Evolutionary conservation across 2,113 vertebrate species (phyloP).

Genomic region (Ciconia stormi): DNA sequence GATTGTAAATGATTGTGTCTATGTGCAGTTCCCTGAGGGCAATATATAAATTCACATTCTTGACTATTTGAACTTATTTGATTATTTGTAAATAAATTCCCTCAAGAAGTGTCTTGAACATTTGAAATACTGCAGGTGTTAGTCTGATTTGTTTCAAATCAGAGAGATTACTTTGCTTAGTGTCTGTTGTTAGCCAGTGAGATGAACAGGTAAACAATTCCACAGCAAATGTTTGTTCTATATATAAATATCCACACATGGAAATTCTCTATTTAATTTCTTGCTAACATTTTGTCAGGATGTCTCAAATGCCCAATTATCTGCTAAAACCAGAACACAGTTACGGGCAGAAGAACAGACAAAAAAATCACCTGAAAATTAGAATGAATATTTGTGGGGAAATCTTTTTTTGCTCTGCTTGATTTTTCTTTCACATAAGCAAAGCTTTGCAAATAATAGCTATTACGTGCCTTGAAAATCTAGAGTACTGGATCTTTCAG

Average conservation of each 20-base stretch:
- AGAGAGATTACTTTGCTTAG: neutral
- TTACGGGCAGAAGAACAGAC: neutral
- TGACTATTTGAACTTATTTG: neutral
- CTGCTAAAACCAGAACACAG: neutral
- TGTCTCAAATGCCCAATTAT: neutral
- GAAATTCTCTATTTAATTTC: neutral
- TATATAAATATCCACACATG: neutral
- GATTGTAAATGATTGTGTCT: neutral
- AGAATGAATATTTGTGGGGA: neutral
- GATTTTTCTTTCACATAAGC: neutral
- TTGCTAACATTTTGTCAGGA: neutral
- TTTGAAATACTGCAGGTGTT: neutral
- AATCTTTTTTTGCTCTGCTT: neutral
- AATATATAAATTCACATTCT: neutral
- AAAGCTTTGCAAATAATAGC: neutral
- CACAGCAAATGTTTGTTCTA: neutral
- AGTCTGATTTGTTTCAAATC: neutral
- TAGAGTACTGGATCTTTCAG: neutral
- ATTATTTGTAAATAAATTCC: neutral
- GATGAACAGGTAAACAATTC: neutral
- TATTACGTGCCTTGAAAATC: neutral
- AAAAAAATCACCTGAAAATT: neutral
- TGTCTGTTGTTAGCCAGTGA: neutral
- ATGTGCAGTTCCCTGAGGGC: neutral
- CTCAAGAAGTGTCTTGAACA: neutral